A percentile compares a stretch with the other conserved stretches of the same genome.
These are phyloP conservation scores for Garrulus glandarius DNA, from an alignment of 2,797 vertebrate species.

Conservation along the genomic window DNA sequence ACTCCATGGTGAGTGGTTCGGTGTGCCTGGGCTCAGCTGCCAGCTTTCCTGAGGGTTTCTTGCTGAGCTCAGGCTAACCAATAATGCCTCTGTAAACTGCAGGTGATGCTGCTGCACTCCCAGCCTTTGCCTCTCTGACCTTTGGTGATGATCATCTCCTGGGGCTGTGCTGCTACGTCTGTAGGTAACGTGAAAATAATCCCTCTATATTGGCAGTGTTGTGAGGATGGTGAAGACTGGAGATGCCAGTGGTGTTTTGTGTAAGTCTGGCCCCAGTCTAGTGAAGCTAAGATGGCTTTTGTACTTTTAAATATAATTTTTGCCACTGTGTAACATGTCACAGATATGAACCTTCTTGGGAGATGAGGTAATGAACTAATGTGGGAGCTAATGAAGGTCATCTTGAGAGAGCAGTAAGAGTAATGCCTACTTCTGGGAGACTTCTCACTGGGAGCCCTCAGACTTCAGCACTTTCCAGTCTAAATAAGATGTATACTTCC, in stretches of 20 bases:
- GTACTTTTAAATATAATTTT: not conserved
- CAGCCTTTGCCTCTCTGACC: not conserved
- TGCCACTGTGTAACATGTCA: not conserved
- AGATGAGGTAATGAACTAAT: not conserved
- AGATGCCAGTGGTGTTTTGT: not conserved
- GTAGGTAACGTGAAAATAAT: not conserved
- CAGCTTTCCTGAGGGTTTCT: not conserved
- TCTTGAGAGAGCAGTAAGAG: not conserved
- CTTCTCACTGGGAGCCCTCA: conserved; percentile 19
- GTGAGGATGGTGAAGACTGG: not conserved
- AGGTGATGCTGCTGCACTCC: not conserved
- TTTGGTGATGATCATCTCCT: not conserved
- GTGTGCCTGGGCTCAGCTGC: not conserved
- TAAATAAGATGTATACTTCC: conserved; percentile 39
- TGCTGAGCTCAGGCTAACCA: not conserved
- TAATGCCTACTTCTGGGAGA: not conserved
- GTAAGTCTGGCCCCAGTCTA: not conserved
- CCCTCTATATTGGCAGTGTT: not conserved
- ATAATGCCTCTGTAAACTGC: not conserved
- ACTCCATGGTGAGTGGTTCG: fast-evolving
- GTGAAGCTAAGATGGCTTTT: not conserved
- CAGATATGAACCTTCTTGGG: not conserved
- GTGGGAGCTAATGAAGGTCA: conserved; percentile 25
- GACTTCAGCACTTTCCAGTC: conserved; percentile 34
- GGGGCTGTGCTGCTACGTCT: not conserved